Percentiles rank a stretch among this genome's conserved stretches.
Conservation (phyloP, 2,797 vertebrate genomes). For the Lerista edwardsae region DNA sequence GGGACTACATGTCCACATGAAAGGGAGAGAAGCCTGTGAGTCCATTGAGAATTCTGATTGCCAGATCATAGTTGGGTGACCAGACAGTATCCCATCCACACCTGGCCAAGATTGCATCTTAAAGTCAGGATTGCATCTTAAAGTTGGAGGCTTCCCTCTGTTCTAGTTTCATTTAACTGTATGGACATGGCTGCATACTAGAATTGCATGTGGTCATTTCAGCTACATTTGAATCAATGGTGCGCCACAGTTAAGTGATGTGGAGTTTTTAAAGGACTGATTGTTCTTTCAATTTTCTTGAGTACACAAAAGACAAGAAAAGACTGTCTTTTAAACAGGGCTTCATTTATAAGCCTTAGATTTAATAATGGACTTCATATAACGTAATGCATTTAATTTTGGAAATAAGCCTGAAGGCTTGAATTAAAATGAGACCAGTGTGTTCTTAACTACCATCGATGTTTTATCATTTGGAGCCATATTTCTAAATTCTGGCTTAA, state of each 20-base stretch:
- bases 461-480: neutral
- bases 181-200: neutral
- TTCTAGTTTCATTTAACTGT: neutral
- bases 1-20: neutral
- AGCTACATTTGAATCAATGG: neutral
- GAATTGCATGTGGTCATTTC: neutral
- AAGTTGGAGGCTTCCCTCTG: neutral
- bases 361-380: neutral
- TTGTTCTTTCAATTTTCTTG: neutral
- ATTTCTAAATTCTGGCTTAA: neutral
- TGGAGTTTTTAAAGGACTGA: neutral
- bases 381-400: neutral
- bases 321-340: neutral
- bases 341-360: neutral
- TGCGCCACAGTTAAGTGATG: neutral
- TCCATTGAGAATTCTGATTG: too few species aligned
- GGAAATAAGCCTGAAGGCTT: neutral
- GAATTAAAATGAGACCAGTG: neutral
- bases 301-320: constrained; percentile 3
- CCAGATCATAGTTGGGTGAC: neutral
- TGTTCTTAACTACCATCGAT: neutral
- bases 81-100: neutral
- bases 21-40: neutral
- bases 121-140: too few species aligned
- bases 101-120: neutral